These are phyloP conservation scores for Carapus acus DNA, from an alignment of 2,797 vertebrate genomes.

Conservation along the genomic window DNA sequence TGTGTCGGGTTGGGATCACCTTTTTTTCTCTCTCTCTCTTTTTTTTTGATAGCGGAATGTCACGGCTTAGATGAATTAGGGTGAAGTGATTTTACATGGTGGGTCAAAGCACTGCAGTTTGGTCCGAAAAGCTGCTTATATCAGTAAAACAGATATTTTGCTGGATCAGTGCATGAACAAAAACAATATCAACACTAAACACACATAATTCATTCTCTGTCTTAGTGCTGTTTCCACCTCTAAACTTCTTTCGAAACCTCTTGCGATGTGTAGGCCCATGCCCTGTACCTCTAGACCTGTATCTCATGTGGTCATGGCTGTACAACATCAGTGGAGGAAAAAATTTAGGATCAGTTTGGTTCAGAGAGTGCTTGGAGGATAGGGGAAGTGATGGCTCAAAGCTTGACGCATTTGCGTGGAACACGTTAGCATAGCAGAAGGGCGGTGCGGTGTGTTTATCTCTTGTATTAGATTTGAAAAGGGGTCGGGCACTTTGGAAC, in stretches of 20 bases:
- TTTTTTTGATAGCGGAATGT: background rate
- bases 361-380: no score
- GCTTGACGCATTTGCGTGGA: constrained; percentile 14
- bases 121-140: background rate
- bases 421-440: background rate
- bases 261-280: no score
- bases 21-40: no score
- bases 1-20: constrained; percentile 7
- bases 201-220: no score
- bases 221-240: no score
- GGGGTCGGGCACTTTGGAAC: constrained; percentile 16
- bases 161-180: no score
- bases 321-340: background rate
- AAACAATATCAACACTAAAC: no score
- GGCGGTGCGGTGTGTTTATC: constrained; percentile 12
- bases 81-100: background rate
- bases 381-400: background rate
- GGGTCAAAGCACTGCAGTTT: background rate
- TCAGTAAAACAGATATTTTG: no score
- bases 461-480: constrained; percentile 1
- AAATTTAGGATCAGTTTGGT: background rate
- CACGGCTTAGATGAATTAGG: background rate
- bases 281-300: no score
- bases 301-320: background rate
- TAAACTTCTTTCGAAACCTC: no score